phyloP scores from a whole-genome alignment of 2,888 invertebrate genomes.

The Subacronicta megacephala region DNA sequence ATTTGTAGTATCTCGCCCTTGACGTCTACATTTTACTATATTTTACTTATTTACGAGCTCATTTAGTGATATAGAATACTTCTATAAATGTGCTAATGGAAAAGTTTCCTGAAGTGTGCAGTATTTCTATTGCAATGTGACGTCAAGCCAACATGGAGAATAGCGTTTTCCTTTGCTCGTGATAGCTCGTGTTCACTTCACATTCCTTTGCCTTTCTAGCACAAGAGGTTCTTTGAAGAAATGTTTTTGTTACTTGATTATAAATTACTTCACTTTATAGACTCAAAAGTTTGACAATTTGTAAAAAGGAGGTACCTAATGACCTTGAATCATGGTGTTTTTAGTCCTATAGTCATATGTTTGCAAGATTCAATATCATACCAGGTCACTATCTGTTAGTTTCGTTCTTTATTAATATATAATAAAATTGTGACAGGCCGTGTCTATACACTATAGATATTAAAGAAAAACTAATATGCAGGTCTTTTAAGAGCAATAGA shows the following conservation, averaged over 20 bases:
- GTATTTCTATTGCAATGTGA: slow-evolving; percentile 50
- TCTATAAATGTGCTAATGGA: slow-evolving; percentile 5
- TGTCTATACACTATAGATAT: no score
- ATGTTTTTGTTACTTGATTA: background rate
- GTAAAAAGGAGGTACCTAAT: background rate
- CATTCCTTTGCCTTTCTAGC: slow-evolving; percentile 22
- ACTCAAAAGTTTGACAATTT: slow-evolving; percentile 2
- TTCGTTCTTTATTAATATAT: no score
- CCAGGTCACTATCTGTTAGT: slow-evolving; percentile 6
- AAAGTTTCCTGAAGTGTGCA: slow-evolving; percentile 28
- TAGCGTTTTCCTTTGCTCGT: slow-evolving; percentile 37
- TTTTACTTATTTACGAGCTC: slow-evolving; percentile 30
- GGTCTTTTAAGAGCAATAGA: no score
- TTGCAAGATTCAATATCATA: slow-evolving; percentile 1
- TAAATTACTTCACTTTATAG: background rate
- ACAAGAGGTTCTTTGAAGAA: background rate
- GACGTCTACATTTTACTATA: slow-evolving; percentile 62
- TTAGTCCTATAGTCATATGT: slow-evolving; percentile 38
- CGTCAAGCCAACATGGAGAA: slow-evolving; percentile 64
- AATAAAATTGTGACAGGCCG: no score
- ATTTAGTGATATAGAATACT: slow-evolving; percentile 5
- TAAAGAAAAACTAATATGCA: no score
- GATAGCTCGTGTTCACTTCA: slow-evolving; percentile 32
- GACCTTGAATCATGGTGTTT: slow-evolving; percentile 49
- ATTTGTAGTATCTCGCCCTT: slow-evolving; percentile 71